Percentiles rank a stretch among this genome's conserved stretches.
Evolutionary conservation across 2,888 invertebrate species (phyloP).

Genomic region (Oscheius onirici): DNA sequence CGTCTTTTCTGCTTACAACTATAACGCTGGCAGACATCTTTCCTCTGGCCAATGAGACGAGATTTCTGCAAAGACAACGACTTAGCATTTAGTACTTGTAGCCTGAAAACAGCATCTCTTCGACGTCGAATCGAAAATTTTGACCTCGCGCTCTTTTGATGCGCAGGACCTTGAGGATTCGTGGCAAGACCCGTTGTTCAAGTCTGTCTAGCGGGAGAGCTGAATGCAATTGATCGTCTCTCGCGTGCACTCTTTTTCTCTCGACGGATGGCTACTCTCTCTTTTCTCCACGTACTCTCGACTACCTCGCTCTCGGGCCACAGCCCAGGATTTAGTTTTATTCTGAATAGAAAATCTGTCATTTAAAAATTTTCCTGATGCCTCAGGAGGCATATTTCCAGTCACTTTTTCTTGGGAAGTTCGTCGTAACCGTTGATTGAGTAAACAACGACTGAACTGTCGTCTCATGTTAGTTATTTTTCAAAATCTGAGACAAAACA

Average conservation of each 20-base stretch:
- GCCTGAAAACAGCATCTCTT: neutral
- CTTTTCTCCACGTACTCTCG: conserved; percentile 8
- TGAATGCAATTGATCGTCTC: conserved; percentile 25
- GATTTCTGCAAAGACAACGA: too few relatives aligned
- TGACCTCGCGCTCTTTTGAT: conserved; percentile 16
- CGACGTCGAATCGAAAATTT: neutral
- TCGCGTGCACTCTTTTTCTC: conserved; percentile 32
- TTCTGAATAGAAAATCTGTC: neutral
- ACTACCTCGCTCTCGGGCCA: neutral
- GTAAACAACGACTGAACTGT: too few relatives aligned
- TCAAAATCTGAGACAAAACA: too few relatives aligned
- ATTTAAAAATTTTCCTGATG: too few relatives aligned
- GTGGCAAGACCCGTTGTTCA: conserved; percentile 4
- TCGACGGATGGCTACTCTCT: conserved; percentile 10
- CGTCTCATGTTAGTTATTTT: too few relatives aligned
- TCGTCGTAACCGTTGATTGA: too few relatives aligned
- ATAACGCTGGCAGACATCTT: neutral
- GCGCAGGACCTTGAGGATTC: neutral
- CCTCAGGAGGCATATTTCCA: too few relatives aligned
- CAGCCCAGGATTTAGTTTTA: conserved; percentile 16
- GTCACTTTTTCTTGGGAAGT: too few relatives aligned
- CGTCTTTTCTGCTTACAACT: conserved; percentile 24
- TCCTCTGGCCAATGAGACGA: neutral
- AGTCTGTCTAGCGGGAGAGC: conserved; percentile 15
- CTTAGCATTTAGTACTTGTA: too few relatives aligned